Evolutionary conservation across 2,888 invertebrate species (phyloP), one percentile per base, ranked within the genome.

Genomic region (Drosophila anceps): DNA sequence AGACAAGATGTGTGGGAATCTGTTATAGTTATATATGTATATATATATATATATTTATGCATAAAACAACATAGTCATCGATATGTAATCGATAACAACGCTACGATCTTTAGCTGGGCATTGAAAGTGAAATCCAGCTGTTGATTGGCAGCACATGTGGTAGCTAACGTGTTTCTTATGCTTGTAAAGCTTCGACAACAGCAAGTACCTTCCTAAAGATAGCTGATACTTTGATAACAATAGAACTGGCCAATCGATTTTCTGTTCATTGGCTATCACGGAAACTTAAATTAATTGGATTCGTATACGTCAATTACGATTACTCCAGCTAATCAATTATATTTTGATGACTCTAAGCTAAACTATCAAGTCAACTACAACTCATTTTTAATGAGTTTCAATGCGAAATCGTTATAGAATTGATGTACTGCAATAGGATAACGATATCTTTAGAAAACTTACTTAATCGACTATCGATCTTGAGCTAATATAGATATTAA

Each of bases 51-150:
- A 20, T 20, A 20, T 18, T 1, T 43, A 20, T 20, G 2, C 15
- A 43, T 20, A 43, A 20, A 2, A 43, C 41, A 6, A 20, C 9
- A n/a, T 0, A 33, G 4, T 6, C 5, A 41, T 51, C 51, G 51
- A 51, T 51, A 53, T 53, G 24, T 13, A 15, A 43, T 43, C 57
- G 41, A 55, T 55, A 41, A 41, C 13, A 55, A 13, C 8, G 18
- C 1, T 4, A 39, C 29, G 4, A 5, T 12, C 8, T 50, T 4
- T 8, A 27, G 15, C 24, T 27, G 9, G 1, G 9, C 13, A 20
- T 13, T 0, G 4, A 37, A 37, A 12, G n/a, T 48, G 29, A n/a
- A 48, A 8, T 6, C 1, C 12, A 24, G 44, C 24, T 24, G 5
- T 5, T 12, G 10, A 41, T 9, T 18, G 20, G 1, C 37, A 15